Base-by-base conservation (phyloP, 2,888 invertebrate species). In the Netelia inedita region DNA sequence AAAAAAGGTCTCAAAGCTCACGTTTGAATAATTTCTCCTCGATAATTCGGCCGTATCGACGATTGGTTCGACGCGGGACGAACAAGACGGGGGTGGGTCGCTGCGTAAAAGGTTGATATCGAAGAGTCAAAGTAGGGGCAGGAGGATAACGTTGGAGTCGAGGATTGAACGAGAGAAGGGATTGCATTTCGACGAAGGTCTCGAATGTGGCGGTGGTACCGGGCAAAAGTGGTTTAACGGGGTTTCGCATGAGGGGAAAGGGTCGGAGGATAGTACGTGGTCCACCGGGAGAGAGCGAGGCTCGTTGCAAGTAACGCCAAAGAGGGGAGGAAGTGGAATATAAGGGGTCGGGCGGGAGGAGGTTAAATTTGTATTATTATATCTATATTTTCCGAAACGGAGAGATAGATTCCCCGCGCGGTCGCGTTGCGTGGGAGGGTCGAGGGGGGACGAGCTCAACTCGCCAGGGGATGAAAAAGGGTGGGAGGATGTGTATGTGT, bases 331-430 rank as follows among this genome's bases (percentile, higher is more conserved):
- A 85, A 85, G 83, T 84, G 16, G 5, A 19, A 10, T 57, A 57
- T 19, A 86, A 83, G 76, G 65, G 76, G 75, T 61, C 84, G 84
- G 63, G 87, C 78, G 85, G 80, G 87, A 83, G 50, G 46, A 75
- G 80, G 71, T 68, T 59, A 69, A 59, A 35, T 66, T 75, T 61
- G 50, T 46, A 50, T 72, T 63, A 61, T 65, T 79, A 61, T 79
- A 79, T 43, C 19, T 79, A 43, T 69, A 69, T 59, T 16, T n/a
- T 1, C 46, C 43, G 82, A 76, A 71, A 73, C 83, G 71, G 74
- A 82, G 87, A 87, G 88, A 83, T 87, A 84, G 85, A 87, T 87
- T 83, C 35, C 35, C 35, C 79, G 86, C 85, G 87, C 86, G 83
- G 75, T 21, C 59, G 76, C 57, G 55, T 43, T 43, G 83, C 79